Percentiles rank a stretch among this genome's conserved stretches.
Evolutionary conservation across 30 jellyfish, hydroid and myxozoan species (phyloP).

Genomic region (Aurelia sp.): DNA sequence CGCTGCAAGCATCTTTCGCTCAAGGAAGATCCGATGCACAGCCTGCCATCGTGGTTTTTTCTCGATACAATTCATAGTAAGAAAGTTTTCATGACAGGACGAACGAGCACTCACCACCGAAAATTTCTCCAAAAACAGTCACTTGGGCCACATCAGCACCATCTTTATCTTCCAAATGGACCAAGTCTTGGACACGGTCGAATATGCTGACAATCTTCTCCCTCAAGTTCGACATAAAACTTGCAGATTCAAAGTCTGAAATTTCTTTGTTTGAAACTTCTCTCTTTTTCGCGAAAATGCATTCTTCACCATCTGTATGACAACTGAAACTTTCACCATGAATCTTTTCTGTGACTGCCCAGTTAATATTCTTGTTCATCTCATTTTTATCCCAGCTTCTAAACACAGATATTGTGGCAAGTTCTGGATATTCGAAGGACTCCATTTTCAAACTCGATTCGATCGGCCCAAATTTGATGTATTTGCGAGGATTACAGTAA

Average conservation of each 20-base stretch:
- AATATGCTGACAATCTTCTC: slow-evolving; percentile 60
- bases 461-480: too few species aligned
- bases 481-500: too few species aligned
- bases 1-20: too few species aligned
- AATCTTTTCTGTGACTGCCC: slow-evolving; percentile 83
- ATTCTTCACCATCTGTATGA: slow-evolving; percentile 76
- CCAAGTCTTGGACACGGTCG: slow-evolving; percentile 20
- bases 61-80: too few species aligned
- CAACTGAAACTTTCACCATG: slow-evolving; percentile 88
- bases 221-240: slow-evolving; percentile 57
- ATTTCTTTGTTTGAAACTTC: slow-evolving; percentile 64
- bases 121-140: slow-evolving; percentile 76
- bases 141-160: slow-evolving; percentile 56
- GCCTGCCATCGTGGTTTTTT: too few species aligned
- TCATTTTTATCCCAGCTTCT: neutral
- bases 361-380: slow-evolving; percentile 14
- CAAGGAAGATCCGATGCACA: too few species aligned
- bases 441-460: slow-evolving; percentile 28
- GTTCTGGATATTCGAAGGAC: slow-evolving; percentile 74
- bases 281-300: slow-evolving; percentile 63
- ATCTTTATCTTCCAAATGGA: too few species aligned
- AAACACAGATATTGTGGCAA: slow-evolving; percentile 32
- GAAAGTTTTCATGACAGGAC: too few species aligned
- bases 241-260: slow-evolving; percentile 36
- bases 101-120: slow-evolving; percentile 67